phyloP scores from a whole-genome alignment of 2,113 vertebrate species.

The Eonycteris spelaea region DNA sequence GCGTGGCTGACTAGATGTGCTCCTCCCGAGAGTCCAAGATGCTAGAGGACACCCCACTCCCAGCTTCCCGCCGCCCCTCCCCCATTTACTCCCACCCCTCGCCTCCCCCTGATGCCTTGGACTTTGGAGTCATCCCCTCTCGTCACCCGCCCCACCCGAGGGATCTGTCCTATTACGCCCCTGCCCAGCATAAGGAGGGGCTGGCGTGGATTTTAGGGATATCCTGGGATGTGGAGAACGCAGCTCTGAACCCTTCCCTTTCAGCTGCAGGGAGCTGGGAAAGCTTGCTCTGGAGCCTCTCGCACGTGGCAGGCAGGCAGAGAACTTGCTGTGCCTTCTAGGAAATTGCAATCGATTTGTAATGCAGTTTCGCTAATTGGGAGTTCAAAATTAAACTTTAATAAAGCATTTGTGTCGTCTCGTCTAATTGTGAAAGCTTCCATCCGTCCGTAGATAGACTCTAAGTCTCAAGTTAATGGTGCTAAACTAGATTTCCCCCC shows the following conservation, averaged over 20 bases:
- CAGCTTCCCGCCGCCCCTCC: background rate
- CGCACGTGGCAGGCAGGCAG: conserved; percentile 63
- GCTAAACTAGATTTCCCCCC: conserved; percentile 30
- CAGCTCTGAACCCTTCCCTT: background rate
- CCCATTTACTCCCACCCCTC: background rate
- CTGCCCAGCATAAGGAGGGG: conserved; percentile 17
- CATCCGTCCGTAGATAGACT: conserved; percentile 63
- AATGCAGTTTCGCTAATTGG: conserved; percentile 68
- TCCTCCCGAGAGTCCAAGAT: background rate
- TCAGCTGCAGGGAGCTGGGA: background rate
- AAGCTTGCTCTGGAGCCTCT: background rate
- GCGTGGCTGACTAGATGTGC: background rate
- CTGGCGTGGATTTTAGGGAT: conserved; percentile 31
- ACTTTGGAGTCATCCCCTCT: background rate
- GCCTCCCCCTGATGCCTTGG: background rate
- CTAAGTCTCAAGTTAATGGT: conserved; percentile 60
- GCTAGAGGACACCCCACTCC: background rate
- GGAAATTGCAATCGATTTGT: conserved; percentile 70
- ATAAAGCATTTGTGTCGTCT: conserved; percentile 74
- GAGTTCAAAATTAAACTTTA: conserved; percentile 76
- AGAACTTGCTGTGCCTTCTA: conserved; percentile 68
- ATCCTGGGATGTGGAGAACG: conserved; percentile 14
- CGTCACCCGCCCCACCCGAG: background rate
- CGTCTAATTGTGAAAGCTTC: conserved; percentile 74
- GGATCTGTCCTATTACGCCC: background rate